These are phyloP conservation scores for Lampropteryx suffumata DNA, from an alignment of 2,888 invertebrate genomes.

Conservation along the genomic window DNA sequence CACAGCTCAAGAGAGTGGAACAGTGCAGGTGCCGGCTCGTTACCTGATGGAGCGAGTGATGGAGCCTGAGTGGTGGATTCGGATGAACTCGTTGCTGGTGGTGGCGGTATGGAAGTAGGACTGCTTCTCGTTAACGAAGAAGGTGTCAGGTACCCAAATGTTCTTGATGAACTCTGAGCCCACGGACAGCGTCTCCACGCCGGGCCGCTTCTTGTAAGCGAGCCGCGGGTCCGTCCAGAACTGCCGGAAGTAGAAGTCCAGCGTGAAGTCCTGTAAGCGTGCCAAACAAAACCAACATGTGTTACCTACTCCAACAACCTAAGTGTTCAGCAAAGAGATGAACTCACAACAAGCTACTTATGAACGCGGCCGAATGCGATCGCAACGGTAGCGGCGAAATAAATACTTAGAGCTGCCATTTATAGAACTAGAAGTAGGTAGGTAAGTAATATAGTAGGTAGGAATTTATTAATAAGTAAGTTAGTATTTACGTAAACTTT, in stretches of 20 bases:
- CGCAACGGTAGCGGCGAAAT: constrained; percentile 14
- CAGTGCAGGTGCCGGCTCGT: not conserved
- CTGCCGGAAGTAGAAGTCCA: constrained; percentile 98
- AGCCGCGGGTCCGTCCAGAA: constrained; percentile 97
- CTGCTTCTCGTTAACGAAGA: constrained; percentile 99
- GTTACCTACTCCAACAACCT: too few relatives aligned
- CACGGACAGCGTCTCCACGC: constrained; percentile 93
- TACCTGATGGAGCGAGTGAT: constrained; percentile 96
- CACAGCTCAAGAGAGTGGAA: too few relatives aligned
- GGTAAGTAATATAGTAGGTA: too few relatives aligned
- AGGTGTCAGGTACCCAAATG: constrained; percentile 99
- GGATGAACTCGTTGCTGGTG: constrained; percentile 98
- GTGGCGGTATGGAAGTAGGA: constrained; percentile 99
- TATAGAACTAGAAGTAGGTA: not conserved
- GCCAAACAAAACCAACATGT: not conserved
- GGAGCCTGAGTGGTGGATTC: constrained; percentile 95
- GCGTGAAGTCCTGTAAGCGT: constrained; percentile 90
- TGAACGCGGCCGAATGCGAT: too few relatives aligned
- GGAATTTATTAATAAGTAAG: too few relatives aligned
- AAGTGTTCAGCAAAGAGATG: too few relatives aligned
- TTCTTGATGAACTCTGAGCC: constrained; percentile 96
- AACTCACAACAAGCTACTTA: too few relatives aligned
- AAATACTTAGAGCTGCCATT: not conserved
- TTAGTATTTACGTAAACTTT: too few relatives aligned
- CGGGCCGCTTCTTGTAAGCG: constrained; percentile 92